phyloP scores from a whole-genome alignment of 64 coral and sea anemone genomes.

The Anthopleura sola region DNA sequence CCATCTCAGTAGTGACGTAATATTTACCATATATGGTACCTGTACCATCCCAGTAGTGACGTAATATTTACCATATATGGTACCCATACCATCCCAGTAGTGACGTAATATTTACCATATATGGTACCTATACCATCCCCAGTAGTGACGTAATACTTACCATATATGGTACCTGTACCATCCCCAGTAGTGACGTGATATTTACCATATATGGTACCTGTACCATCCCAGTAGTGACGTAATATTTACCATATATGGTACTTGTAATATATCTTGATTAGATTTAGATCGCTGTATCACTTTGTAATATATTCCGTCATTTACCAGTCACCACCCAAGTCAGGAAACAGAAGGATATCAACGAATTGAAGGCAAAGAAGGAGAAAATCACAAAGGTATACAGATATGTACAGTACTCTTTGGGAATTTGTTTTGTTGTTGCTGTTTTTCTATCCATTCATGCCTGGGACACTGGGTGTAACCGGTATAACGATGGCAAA shows the following conservation, averaged over 20 bases:
- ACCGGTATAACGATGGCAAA: no score
- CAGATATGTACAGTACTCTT: no score
- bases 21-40: neutral
- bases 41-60: no score
- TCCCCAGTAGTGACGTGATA: neutral
- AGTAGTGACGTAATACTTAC: neutral
- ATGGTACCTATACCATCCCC: neutral
- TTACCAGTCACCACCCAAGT: no score
- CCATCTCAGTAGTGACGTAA: neutral
- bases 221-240: neutral
- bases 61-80: neutral
- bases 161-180: neutral
- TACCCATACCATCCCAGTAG: no score
- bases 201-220: neutral
- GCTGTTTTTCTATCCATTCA: neutral
- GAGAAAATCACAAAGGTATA: no score
- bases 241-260: neutral
- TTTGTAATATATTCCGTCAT: neutral
- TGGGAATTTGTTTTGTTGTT: no score
- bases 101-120: no score
- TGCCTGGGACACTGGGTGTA: no score
- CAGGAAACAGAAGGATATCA: neutral
- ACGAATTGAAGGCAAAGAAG: neutral
- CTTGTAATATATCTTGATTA: neutral
- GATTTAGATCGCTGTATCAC: neutral